These are phyloP conservation scores for Spatulosminthurus flaviceps DNA, from an alignment of 2,888 invertebrate genomes.

Conservation along the genomic window DNA sequence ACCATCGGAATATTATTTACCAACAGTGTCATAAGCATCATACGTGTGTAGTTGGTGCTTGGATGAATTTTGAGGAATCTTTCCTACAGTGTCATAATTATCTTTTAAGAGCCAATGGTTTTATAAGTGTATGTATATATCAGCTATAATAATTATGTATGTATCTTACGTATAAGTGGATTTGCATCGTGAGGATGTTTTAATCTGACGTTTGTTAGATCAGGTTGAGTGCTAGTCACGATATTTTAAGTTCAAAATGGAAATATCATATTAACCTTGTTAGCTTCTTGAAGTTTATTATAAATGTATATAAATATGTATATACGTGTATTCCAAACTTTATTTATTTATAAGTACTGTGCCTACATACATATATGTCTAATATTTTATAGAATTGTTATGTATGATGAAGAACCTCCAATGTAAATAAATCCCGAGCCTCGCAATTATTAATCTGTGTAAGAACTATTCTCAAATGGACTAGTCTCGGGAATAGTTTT, in stretches of 20 bases:
- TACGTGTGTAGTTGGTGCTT: background rate
- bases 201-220: background rate
- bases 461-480: no score
- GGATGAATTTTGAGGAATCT: background rate
- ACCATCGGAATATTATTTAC: background rate
- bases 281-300: background rate
- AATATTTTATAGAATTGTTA: no score
- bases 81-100: background rate
- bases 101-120: constrained; percentile 9
- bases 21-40: background rate
- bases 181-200: background rate
- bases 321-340: background rate
- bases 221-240: constrained; percentile 16
- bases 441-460: no score
- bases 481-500: no score
- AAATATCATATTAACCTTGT: background rate
- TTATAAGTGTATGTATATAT: no score
- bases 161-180: background rate
- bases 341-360: no score
- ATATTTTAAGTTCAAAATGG: background rate
- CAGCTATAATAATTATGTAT: no score
- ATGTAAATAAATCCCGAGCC: no score
- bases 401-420: no score
- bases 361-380: no score
- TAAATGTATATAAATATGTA: background rate